Evolutionary conservation across 2,113 vertebrate genomes (phyloP).

Genomic region (Bubo blakistoni): DNA sequence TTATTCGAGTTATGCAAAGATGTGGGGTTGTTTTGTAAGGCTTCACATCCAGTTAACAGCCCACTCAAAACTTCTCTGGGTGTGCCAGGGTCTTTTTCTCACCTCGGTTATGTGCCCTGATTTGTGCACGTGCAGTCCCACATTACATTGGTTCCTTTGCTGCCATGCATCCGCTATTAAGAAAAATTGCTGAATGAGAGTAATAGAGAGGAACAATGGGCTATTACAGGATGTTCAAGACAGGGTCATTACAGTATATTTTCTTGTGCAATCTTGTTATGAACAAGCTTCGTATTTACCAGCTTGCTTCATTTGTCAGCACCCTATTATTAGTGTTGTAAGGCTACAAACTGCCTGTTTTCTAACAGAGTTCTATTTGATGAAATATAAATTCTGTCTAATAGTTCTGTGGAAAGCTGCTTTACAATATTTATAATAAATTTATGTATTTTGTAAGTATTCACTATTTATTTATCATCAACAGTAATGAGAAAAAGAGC

Average conservation of each 20-base stretch:
- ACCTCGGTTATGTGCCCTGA: not conserved
- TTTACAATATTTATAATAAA: not conserved
- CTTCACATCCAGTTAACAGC: not conserved
- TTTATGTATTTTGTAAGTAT: not conserved
- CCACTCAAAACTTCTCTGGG: not conserved
- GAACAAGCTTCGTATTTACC: not conserved
- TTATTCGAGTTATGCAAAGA: not conserved
- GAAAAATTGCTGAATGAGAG: conserved; percentile 42
- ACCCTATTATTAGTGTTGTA: not conserved
- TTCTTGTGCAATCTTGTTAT: conserved; percentile 51
- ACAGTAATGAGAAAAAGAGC: not conserved
- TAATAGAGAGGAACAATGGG: conserved; percentile 43
- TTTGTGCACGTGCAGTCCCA: not conserved
- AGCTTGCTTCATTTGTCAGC: conserved; percentile 24
- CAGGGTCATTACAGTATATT: conserved; percentile 54
- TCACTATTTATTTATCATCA: not conserved
- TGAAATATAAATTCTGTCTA: not conserved
- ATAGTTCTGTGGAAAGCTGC: not conserved
- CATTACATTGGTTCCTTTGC: not conserved
- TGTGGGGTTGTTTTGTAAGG: not conserved
- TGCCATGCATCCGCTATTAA: conserved; percentile 11
- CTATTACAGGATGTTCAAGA: conserved; percentile 49
- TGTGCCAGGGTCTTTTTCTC: not conserved
- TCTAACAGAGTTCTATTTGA: not conserved
- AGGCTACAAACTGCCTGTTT: not conserved